Percentiles rank a stretch among this genome's conserved stretches.
These are phyloP conservation scores for Campylorhamphus procurvoides DNA, from an alignment of 2,113 vertebrate genomes.

Conservation along the genomic window DNA sequence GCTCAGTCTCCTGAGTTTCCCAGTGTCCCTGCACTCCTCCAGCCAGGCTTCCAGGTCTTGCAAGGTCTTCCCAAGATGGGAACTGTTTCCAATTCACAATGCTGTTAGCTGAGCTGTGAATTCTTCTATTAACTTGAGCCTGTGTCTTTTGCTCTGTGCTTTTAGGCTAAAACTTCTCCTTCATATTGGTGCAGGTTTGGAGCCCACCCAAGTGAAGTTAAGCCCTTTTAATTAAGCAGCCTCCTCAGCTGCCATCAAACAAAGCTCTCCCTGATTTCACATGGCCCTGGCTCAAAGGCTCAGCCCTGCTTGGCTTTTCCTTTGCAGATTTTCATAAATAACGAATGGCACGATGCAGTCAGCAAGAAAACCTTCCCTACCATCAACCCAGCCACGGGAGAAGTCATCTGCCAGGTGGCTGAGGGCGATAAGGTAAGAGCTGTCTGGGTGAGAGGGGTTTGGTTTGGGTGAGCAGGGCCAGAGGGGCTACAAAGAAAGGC, in stretches of 20 bases:
- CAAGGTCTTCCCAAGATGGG: background rate
- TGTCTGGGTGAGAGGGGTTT: background rate
- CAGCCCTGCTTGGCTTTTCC: background rate
- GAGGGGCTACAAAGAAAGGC: background rate
- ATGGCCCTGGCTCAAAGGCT: background rate
- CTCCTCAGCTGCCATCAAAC: background rate
- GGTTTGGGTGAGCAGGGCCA: fast-evolving
- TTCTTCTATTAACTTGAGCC: background rate
- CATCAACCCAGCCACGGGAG: constrained; percentile 90
- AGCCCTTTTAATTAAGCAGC: background rate
- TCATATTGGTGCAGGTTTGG: background rate
- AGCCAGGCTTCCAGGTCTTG: background rate
- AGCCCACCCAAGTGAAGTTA: background rate
- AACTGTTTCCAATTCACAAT: fast-evolving
- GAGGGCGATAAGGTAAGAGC: constrained; percentile 86
- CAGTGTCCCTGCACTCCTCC: background rate
- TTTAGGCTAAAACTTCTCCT: background rate
- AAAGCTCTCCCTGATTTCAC: background rate
- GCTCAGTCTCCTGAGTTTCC: background rate
- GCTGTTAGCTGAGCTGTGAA: background rate
- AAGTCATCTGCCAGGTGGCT: constrained; percentile 92
- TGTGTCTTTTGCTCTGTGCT: background rate
- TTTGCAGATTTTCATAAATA: constrained; percentile 93
- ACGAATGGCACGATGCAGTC: constrained; percentile 89
- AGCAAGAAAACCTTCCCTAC: constrained; percentile 91